Evolutionary conservation across 92 coral and sea anemone species (phyloP), one percentile per base, ranked within the genome.

Genomic region (Palythoa grandis): DNA sequence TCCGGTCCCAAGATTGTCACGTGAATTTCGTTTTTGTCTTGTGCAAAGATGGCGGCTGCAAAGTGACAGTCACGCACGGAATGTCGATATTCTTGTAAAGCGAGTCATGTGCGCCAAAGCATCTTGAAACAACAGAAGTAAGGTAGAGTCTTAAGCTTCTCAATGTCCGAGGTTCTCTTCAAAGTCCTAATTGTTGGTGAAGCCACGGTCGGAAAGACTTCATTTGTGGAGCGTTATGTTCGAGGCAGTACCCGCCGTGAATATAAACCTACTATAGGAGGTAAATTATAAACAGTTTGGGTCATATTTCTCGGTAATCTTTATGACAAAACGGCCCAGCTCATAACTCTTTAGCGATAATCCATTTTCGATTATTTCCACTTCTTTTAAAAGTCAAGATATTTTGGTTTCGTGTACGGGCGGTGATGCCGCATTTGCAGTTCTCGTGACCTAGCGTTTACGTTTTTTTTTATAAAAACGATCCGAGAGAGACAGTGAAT

Each of bases 121-220:
- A 61, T n/a, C 73, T 79, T 63, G 60, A 66, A 12, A 11, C 25
- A 19, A 0, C 6, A 3, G 7, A 6, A 14, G 35, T 38, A 22
- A 39, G 20, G 15, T 43, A 12, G 52, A 11, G 38, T 3, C 12
- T 23, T 60, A 58, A 29, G 78, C 8, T 5, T 35, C 17, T 50
- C 47, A 43, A 91, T 90, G 97, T 76, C 95, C 52, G 99, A 96
- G 80, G 90, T 97, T 43, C 88, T 95, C 37, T 97, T 95, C 69
- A 97, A 97, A 87, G 96, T 97, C 52, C 84, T 97, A n/a, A 88
- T 97, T 17, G 91, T 97, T 43, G 99, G 99, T 22, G 99, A 97
- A 82, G 95, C 98, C 0, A 85, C 93, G 4, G 99, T 97, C 39
- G 99, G 99, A 19, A 97, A 97, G 58, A 97, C 99, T 11, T 83